These are phyloP conservation scores for Hydropsyche betteni DNA, from an alignment of 2,888 invertebrate species.

Conservation along the genomic window DNA sequence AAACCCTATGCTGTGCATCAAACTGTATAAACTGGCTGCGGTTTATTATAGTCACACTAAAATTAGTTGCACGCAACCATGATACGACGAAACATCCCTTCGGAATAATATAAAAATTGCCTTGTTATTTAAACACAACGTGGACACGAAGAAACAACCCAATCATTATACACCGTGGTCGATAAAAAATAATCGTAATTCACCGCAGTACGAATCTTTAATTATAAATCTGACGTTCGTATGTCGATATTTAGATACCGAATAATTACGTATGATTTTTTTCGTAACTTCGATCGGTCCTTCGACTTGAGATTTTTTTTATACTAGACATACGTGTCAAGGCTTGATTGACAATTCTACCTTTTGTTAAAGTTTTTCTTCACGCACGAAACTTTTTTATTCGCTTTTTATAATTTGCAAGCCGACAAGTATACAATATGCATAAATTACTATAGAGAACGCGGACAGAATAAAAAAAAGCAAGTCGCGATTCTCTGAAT, in stretches of 20 bases:
- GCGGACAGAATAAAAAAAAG: neutral
- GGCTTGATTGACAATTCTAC: constrained; percentile 19
- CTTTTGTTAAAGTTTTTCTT: constrained; percentile 13
- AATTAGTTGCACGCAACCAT: constrained; percentile 15
- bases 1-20: constrained; percentile 29
- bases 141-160: neutral
- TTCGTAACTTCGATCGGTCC: constrained; percentile 5
- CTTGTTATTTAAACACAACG: neutral
- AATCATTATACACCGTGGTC: too few species aligned
- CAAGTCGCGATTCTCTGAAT: too few species aligned
- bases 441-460: constrained; percentile 9
- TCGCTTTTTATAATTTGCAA: neutral
- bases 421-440: constrained; percentile 9
- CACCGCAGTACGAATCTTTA: constrained; percentile 5
- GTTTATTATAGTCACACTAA: constrained; percentile 8
- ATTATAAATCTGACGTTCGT: constrained; percentile 11
- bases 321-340: neutral
- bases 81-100: neutral
- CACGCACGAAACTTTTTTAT: neutral
- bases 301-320: neutral
- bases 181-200: neutral
- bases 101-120: neutral
- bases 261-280: constrained; percentile 26
- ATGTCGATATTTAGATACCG: constrained; percentile 17
- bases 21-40: constrained; percentile 20